Conservation (phyloP, 2,888 invertebrate genomes). For the Vannuccia rotundouncinata region DNA sequence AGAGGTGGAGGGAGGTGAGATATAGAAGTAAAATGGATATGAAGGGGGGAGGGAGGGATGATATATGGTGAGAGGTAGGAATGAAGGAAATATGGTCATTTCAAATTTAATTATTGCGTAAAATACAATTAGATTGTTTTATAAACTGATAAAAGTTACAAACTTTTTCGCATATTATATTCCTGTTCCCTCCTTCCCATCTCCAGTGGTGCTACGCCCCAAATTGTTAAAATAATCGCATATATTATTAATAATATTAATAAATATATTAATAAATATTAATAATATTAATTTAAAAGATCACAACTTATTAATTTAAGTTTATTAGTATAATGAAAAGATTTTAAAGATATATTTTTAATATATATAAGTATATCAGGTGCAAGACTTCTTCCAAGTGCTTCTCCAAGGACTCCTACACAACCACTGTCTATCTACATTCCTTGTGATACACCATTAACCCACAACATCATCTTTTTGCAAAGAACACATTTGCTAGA, state of each 20-base stretch:
- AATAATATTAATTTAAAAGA: too few relatives aligned
- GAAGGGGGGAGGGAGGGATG: not conserved
- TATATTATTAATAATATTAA: too few relatives aligned
- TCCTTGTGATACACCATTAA: not conserved
- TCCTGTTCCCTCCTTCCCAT: not conserved
- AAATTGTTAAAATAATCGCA: too few relatives aligned
- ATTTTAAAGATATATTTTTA: too few relatives aligned
- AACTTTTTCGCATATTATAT: not conserved
- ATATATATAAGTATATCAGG: too few relatives aligned
- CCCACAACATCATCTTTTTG: not conserved
- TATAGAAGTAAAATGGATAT: not conserved
- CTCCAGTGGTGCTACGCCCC: not conserved
- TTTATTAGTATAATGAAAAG: too few relatives aligned
- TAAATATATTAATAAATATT: too few relatives aligned
- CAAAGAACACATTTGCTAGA: not conserved
- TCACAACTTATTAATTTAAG: too few relatives aligned
- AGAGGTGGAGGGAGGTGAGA: not conserved
- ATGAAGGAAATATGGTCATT: too few relatives aligned
- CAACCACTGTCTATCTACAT: not conserved
- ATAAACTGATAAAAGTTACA: not conserved
- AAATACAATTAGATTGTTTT: not conserved
- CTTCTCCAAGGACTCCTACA: conserved; percentile 15
- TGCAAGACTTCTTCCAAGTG: conserved; percentile 10
- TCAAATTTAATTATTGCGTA: too few relatives aligned
- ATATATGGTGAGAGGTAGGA: too few relatives aligned